Evolutionary conservation across 92 coral and sea anemone genomes (phyloP).

Genomic region (Bergia puertoricense): DNA sequence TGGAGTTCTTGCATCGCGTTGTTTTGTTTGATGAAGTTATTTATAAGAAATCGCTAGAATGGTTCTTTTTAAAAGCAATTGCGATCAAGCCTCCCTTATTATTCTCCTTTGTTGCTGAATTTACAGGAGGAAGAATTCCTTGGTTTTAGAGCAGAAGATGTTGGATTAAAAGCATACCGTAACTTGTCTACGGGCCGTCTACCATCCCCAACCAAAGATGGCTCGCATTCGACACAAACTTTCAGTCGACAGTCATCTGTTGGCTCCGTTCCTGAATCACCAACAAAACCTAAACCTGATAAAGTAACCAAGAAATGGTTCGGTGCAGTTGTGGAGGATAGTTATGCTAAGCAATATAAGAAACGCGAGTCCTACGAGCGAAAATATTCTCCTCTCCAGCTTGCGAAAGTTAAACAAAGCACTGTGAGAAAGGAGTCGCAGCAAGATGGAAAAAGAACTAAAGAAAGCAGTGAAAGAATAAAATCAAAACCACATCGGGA

Average conservation of each 20-base stretch:
- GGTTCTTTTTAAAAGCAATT: constrained; percentile 26
- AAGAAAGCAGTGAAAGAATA: constrained; percentile 18
- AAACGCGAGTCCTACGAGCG: constrained; percentile 95
- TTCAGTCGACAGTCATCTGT: constrained; percentile 33
- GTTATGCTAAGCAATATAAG: constrained; percentile 91
- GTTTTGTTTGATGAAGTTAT: constrained; percentile 56
- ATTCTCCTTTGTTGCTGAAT: neutral
- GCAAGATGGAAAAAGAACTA: constrained; percentile 55
- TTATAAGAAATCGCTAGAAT: constrained; percentile 3
- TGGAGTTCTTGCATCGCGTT: constrained; percentile 53
- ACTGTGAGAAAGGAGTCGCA: constrained; percentile 44
- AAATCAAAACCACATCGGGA: constrained; percentile 19
- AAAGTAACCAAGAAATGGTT: constrained; percentile 29
- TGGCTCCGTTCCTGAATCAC: constrained; percentile 30
- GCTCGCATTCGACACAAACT: constrained; percentile 48
- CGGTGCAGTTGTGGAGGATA: constrained; percentile 61
- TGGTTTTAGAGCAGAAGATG: constrained; percentile 95
- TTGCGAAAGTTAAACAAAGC: constrained; percentile 40
- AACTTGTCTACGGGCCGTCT: constrained; percentile 53
- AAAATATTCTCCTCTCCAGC: constrained; percentile 63
- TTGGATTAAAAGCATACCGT: constrained; percentile 87
- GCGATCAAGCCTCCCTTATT: neutral
- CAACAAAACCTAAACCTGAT: constrained; percentile 10
- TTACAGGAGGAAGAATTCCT: constrained; percentile 86
- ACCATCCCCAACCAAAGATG: constrained; percentile 48